These are phyloP conservation scores for Rhinophrynus dorsalis DNA, from an alignment of 2,797 vertebrate species.

Conservation along the genomic window DNA sequence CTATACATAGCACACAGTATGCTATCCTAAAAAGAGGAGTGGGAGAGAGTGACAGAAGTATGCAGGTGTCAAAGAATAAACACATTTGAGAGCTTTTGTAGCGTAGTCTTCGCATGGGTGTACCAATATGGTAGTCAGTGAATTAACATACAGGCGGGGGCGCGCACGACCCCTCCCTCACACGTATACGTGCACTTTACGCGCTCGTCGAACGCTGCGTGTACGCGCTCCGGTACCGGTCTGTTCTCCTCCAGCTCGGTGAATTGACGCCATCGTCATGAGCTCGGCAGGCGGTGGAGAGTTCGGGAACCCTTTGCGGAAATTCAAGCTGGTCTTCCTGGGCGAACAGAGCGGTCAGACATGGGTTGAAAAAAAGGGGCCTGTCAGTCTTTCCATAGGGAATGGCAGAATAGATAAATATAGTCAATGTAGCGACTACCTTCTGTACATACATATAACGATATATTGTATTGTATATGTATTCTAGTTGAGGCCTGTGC, in stretches of 20 bases:
- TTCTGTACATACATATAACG: no score
- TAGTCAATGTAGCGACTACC: no score
- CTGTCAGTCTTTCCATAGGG: neutral
- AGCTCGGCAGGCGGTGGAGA: conserved; percentile 71
- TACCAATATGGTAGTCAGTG: conserved; percentile 25
- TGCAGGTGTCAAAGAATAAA: no score
- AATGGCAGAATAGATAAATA: no score
- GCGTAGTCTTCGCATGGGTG: no score
- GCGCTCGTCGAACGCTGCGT: conserved; percentile 14
- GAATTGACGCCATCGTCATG: conserved; percentile 36
- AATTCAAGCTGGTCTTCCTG: conserved; percentile 84
- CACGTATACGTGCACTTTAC: neutral
- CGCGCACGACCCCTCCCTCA: conserved; percentile 30
- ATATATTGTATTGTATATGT: no score
- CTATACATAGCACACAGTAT: no score
- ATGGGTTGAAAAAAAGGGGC: neutral
- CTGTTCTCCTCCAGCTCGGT: conserved; percentile 17
- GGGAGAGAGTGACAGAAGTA: no score
- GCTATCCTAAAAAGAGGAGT: no score
- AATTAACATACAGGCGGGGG: no score
- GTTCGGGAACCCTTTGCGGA: conserved; percentile 84
- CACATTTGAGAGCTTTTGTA: no score
- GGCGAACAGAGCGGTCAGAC: conserved; percentile 82
- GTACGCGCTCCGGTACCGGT: conserved; percentile 28
- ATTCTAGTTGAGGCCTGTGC: neutral